Evolutionary conservation across 2,113 vertebrate species (phyloP).

Genomic region (Loxodonta africana): DNA sequence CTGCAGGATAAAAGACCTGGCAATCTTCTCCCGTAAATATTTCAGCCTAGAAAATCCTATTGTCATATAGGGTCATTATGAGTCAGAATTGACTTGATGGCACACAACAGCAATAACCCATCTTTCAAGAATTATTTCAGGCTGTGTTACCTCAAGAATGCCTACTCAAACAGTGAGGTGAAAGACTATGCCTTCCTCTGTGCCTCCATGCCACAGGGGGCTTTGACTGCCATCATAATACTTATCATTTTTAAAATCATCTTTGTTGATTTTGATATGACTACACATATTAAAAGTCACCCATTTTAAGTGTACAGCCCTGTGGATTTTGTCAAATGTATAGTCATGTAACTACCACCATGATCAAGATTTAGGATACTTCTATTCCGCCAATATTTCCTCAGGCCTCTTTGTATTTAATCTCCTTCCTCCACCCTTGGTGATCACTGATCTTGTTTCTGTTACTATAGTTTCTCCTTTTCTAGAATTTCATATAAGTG

Average conservation of each 20-base stretch:
- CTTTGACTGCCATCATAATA: not conserved
- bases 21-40: no score
- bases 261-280: not conserved
- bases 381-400: not conserved
- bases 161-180: not conserved
- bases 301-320: not conserved
- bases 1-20: no score
- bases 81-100: no score
- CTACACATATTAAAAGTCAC: constrained; percentile 13
- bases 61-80: no score
- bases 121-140: constrained; percentile 28
- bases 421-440: not conserved
- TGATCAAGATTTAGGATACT: not conserved
- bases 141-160: not conserved
- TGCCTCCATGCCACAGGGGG: not conserved
- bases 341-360: not conserved
- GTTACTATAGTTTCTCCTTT: no score
- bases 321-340: not conserved
- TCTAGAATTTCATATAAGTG: no score
- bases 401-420: not conserved
- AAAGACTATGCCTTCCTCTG: not conserved
- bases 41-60: no score
- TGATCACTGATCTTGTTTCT: no score
- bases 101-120: not conserved
- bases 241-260: not conserved